These are phyloP conservation scores for Nixonia krombeini DNA, from an alignment of 1,140 invertebrate species.

Conservation along the genomic window DNA sequence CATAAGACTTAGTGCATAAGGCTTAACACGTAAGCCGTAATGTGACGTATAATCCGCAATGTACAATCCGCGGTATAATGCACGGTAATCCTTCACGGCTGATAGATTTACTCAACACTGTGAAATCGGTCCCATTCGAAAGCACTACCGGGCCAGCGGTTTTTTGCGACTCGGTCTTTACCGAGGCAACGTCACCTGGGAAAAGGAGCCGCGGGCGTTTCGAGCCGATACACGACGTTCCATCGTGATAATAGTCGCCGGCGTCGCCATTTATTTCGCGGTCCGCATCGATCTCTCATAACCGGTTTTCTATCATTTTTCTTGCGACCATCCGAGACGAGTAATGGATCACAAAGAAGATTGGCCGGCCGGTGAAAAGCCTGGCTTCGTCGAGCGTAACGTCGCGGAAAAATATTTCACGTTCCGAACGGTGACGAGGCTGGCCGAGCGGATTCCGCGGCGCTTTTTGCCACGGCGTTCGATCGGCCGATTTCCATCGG, in stretches of 20 bases:
- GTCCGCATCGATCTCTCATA: slow-evolving; percentile 29
- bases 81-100: too few relatives aligned
- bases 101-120: too few relatives aligned
- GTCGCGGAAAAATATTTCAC: slow-evolving; percentile 40
- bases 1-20: neutral
- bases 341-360: slow-evolving; percentile 40
- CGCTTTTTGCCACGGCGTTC: slow-evolving; percentile 11
- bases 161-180: slow-evolving; percentile 39
- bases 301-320: slow-evolving; percentile 50
- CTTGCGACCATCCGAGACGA: slow-evolving; percentile 12
- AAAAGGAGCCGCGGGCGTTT: slow-evolving; percentile 53
- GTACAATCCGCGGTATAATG: too few relatives aligned
- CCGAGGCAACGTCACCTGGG: slow-evolving; percentile 53
- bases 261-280: slow-evolving; percentile 31
- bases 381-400: slow-evolving; percentile 26
- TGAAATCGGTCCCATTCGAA: too few relatives aligned
- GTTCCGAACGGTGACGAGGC: slow-evolving; percentile 22
- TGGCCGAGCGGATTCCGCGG: slow-evolving; percentile 7
- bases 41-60: too few relatives aligned
- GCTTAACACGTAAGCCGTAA: too few relatives aligned
- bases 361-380: slow-evolving; percentile 32
- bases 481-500: slow-evolving; percentile 19
- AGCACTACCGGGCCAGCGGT: slow-evolving; percentile 2
- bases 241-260: slow-evolving; percentile 38
- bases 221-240: slow-evolving; percentile 38